Base-by-base conservation (phyloP, 2,888 invertebrate genomes). In the Drosophila testacea region DNA sequence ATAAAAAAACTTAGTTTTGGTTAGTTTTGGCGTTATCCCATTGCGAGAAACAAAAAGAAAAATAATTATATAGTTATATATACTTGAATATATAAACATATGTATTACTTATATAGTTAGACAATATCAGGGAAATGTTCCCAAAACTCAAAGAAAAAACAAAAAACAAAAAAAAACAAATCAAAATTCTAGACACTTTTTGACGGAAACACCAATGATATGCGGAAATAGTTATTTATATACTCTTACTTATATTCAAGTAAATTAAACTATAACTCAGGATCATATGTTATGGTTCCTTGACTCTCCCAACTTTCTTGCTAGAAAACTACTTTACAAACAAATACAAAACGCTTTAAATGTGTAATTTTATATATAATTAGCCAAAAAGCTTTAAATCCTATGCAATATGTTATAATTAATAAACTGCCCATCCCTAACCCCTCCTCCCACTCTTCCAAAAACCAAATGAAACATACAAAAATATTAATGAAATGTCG, bases 91-190 rank as follows among this genome's bases (percentile, higher is more conserved):
- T 75, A 69, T 75, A 72, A 64, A 61, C 46, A 73, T 47, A 77
- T 75, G 9, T 7, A 42, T 42, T 73, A 70, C 77, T 81, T 79
- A 87, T 78, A 78, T 89, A 90, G 90, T 87, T 90, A 90, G 90
- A 90, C 90, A 90, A 90, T 90, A 90, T 88, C 59, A 69, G 90
- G 89, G 85, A 88, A 81, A 63, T 78, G 71, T 82, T 87, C 86
- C 89, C 83, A 79, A 61, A 69, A 57, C 59, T 27, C 44, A 72
- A 64, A 63, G 32, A 74, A 64, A 46, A 30, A 52, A 22, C 0
- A 10, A 11, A 50, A 34, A 50, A 4, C 7, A 4, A 66, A 60
- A 62, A 56, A 22, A 60, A 62, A 56, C 62, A 48, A 61, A 66
- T 30, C 16, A 72, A 55, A 72, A 51, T 70, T 80, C 82, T 67